Conservation (phyloP, 2,888 invertebrate species). For the Matsumyia berberina region DNA sequence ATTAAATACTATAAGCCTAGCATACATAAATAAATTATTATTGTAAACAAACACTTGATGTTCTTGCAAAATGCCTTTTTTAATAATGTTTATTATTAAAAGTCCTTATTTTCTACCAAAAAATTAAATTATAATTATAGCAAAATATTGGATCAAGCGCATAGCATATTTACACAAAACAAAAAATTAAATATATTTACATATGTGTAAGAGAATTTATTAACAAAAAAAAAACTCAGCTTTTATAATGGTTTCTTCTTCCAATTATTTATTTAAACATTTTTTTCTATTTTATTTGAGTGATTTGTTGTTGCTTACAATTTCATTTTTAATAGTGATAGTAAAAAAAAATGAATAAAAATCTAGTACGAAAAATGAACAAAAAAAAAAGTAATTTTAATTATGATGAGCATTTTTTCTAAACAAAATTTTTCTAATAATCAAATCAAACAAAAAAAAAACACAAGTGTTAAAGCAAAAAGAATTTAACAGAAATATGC, state of each 20-base stretch:
- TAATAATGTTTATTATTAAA: constrained; percentile 79
- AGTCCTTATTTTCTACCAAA: constrained; percentile 64
- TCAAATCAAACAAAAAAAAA: constrained; percentile 28
- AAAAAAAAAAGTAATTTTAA: constrained; percentile 41
- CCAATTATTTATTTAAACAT: constrained; percentile 23
- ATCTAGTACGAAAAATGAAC: constrained; percentile 10
- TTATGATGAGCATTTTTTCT: constrained; percentile 59
- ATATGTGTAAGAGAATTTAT: constrained; percentile 58
- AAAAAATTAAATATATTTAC: constrained; percentile 50
- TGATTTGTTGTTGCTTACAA: constrained; percentile 67
- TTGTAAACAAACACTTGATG: constrained; percentile 68
- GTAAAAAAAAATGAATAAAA: constrained; percentile 26
- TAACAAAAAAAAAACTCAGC: constrained; percentile 61
- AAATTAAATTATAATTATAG: constrained; percentile 53
- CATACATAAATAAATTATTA: constrained; percentile 60
- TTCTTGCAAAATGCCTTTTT: constrained; percentile 78
- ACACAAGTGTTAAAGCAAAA: constrained; percentile 23
- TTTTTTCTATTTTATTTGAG: constrained; percentile 13
- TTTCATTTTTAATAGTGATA: constrained; percentile 42
- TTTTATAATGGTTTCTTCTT: constrained; percentile 55
- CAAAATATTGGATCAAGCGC: constrained; percentile 73
- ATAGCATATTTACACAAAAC: constrained; percentile 72
- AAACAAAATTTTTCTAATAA: constrained; percentile 67
- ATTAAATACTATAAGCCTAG: constrained; percentile 63
- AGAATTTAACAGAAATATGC: constrained; percentile 42